Percentiles rank a stretch among this genome's conserved stretches.
These are phyloP conservation scores for Pterois miles DNA, from an alignment of 2,797 vertebrate species.

Conservation along the genomic window DNA sequence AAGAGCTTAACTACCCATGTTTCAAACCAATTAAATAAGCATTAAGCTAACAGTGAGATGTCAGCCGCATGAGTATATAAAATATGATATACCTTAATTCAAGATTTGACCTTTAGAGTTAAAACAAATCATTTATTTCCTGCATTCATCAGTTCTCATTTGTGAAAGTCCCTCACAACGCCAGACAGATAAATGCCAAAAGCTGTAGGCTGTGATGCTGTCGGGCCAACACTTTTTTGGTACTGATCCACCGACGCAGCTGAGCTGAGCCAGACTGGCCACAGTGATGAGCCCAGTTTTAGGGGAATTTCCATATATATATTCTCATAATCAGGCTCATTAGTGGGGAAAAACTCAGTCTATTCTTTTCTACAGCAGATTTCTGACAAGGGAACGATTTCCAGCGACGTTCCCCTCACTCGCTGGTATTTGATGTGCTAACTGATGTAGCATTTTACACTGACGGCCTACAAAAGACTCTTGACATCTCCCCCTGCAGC, in stretches of 20 bases:
- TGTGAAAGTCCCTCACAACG: slow-evolving; percentile 12
- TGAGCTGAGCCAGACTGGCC: slow-evolving; percentile 10
- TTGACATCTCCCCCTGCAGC: slow-evolving; percentile 11
- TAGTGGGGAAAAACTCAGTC: slow-evolving; percentile 1
- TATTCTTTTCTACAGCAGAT: background rate
- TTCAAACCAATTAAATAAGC: slow-evolving; percentile 27
- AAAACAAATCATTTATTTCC: background rate
- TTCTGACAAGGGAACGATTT: slow-evolving; percentile 7
- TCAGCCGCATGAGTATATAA: background rate
- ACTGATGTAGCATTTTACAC: background rate
- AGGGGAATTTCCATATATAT: background rate
- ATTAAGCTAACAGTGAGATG: slow-evolving; percentile 1
- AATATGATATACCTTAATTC: background rate
- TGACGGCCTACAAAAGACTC: background rate
- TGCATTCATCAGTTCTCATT: slow-evolving; percentile 7
- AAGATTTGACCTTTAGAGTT: slow-evolving; percentile 13
- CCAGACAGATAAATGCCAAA: slow-evolving; percentile 6
- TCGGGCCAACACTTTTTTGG: slow-evolving; percentile 24
- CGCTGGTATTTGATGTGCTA: background rate
- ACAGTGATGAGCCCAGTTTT: background rate
- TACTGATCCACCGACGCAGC: slow-evolving; percentile 9
- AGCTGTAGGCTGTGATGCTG: slow-evolving; percentile 17
- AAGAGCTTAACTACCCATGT: slow-evolving; percentile 15
- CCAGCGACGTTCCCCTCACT: background rate
- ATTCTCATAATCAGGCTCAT: slow-evolving; percentile 42